A percentile compares a stretch with the other conserved stretches of the same genome.
These are phyloP conservation scores for Urocolius indicus DNA, from an alignment of 2,113 vertebrate species.

Conservation along the genomic window DNA sequence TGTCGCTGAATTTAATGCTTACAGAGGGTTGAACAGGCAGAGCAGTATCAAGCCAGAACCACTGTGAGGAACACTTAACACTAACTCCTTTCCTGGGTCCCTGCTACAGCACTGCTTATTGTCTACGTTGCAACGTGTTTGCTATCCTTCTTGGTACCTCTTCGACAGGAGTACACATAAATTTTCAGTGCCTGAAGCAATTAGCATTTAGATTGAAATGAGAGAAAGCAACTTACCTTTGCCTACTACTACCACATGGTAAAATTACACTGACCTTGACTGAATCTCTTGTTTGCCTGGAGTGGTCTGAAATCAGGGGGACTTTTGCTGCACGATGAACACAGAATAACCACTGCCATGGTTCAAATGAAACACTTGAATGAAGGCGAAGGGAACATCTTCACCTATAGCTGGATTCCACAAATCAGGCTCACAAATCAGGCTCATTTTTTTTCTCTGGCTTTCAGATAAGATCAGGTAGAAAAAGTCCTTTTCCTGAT, in stretches of 20 bases:
- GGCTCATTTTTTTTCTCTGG: background rate
- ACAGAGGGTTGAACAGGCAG: background rate
- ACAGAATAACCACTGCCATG: background rate
- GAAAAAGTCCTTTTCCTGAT: background rate
- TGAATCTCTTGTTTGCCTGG: slow-evolving; percentile 11
- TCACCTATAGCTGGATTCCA: background rate
- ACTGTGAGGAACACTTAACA: background rate
- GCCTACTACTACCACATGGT: background rate
- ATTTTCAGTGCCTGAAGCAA: background rate
- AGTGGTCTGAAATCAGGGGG: background rate
- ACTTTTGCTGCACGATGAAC: background rate
- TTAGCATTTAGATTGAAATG: slow-evolving; percentile 62
- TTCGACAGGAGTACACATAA: background rate
- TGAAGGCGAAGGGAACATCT: background rate
- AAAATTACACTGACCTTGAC: slow-evolving; percentile 33
- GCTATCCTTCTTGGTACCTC: background rate
- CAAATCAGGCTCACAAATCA: background rate
- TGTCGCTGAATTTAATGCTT: background rate
- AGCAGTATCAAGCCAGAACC: background rate
- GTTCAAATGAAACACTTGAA: background rate
- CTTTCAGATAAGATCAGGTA: background rate
- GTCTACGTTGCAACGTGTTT: background rate
- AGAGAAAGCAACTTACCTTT: slow-evolving; percentile 41
- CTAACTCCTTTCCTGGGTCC: background rate
- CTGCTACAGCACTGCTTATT: background rate